Conservation (phyloP, 2,888 invertebrate species). For the Beris chalybata region DNA sequence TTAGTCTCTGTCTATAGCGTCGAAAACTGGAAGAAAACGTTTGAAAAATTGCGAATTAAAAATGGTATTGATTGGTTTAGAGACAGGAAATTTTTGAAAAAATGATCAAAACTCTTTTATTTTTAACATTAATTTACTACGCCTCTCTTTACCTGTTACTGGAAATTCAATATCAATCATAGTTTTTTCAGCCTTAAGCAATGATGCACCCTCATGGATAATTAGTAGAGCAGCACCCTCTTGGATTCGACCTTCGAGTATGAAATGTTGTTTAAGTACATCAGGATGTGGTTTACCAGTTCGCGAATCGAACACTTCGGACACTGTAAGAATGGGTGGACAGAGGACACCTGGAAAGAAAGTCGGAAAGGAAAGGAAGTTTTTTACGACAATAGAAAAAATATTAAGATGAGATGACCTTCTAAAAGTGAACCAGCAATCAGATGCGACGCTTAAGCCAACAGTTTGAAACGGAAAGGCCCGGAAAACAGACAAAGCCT, state of each 20-base stretch:
- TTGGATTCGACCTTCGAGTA: slow-evolving; percentile 97
- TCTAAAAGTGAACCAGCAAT: no score
- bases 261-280: slow-evolving; percentile 98
- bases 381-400: no score
- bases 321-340: slow-evolving; percentile 95
- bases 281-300: slow-evolving; percentile 94
- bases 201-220: slow-evolving; percentile 93
- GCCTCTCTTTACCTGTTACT: slow-evolving; percentile 63
- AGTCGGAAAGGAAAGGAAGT: slow-evolving; percentile 5
- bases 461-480: no score
- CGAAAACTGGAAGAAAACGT: slow-evolving; percentile 71
- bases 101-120: no score
- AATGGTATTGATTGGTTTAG: neutral
- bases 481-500: no score
- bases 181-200: slow-evolving; percentile 90
- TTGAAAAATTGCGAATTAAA: no score
- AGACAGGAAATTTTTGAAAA: no score
- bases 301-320: slow-evolving; percentile 96
- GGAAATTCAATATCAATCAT: slow-evolving; percentile 99
- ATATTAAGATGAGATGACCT: no score
- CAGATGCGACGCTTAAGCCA: no score
- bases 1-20: slow-evolving; percentile 99
- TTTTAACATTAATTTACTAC: no score
- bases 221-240: slow-evolving; percentile 96
- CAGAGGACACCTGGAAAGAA: slow-evolving; percentile 83